Conservation (phyloP, 2,113 vertebrate genomes). For the Crotalus helleri region DNA sequence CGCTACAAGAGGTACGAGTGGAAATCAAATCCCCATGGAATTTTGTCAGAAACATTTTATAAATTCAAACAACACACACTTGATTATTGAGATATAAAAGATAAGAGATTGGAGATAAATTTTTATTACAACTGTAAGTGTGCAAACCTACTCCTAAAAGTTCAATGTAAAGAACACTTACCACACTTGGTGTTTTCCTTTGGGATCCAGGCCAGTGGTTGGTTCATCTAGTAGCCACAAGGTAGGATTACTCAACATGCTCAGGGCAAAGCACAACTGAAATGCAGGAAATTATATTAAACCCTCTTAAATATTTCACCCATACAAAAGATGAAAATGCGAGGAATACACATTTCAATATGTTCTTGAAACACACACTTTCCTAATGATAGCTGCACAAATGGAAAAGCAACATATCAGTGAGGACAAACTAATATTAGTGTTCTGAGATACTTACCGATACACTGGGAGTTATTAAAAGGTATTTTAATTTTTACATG, state of each 20-base stretch:
- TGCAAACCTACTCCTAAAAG: no score
- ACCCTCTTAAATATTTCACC: not conserved
- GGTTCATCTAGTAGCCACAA: not conserved
- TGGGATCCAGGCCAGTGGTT: not conserved
- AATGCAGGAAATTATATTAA: not conserved
- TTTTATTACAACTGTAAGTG: no score
- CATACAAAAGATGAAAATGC: no score
- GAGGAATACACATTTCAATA: not conserved
- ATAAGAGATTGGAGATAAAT: no score
- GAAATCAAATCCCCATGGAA: not conserved
- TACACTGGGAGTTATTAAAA: no score
- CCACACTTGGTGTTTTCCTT: no score
- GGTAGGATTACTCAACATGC: not conserved
- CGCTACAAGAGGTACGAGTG: no score
- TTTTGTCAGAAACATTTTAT: not conserved
- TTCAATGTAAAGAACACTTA: no score
- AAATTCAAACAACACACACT: not conserved
- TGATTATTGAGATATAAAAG: not conserved
- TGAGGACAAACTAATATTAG: no score
- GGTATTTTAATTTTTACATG: no score
- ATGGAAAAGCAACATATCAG: not conserved
- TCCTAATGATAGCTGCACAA: not conserved
- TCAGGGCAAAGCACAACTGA: not conserved
- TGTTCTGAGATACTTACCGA: no score
- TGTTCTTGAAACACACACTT: not conserved